Evolutionary conservation across 2,888 invertebrate species (phyloP), one percentile per base, ranked within the genome.

Genomic region (Molanna angustata): DNA sequence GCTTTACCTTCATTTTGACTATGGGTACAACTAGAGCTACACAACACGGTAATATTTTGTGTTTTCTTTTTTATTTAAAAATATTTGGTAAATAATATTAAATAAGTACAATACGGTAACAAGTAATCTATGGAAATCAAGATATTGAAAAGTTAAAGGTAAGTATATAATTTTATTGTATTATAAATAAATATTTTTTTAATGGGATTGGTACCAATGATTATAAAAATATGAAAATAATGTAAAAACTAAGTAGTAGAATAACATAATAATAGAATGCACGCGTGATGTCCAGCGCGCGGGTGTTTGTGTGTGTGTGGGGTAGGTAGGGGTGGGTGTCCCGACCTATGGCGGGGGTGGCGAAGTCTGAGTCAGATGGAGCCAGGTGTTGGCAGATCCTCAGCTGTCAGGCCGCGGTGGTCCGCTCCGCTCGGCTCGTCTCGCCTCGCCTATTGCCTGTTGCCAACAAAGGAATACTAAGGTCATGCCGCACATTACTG

Each of bases 401-500:
- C 4, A 11, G 41, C 37, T 41, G 31, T 22, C 1, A 11, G 41
- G 27, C 39, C 14, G 31, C 33, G 20, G 32, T 2, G 42, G 75
- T 71, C 67, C 7, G 37, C 20, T 49, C 45, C 39, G 71, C 70
- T 64, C 61, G 72, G 74, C 65, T 66, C 63, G 68, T 67, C 70
- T 53, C 35, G 45, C 37, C 49, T 42, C 47, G 49, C 52, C 53
- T 58, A 46, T 54, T 56, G 51, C 58, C 58, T 58, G 58, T 58
- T 57, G 50, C 59, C 52, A 57, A 59, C 49, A 59, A 59, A 57
- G 35, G 54, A 56, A 58, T 37, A 37, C 58, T 58, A 37, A 58
- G 53, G 73, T 77, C 77, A 77, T 77, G 77, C 77, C 70, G 68
- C 75, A 70, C 72, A 75, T 74, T 70, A 52, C 66, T 43, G 51